A percentile compares a stretch with the other conserved stretches of the same genome.
Conservation (phyloP, 64 coral and sea anemone genomes). For the Montipora foliosa region DNA sequence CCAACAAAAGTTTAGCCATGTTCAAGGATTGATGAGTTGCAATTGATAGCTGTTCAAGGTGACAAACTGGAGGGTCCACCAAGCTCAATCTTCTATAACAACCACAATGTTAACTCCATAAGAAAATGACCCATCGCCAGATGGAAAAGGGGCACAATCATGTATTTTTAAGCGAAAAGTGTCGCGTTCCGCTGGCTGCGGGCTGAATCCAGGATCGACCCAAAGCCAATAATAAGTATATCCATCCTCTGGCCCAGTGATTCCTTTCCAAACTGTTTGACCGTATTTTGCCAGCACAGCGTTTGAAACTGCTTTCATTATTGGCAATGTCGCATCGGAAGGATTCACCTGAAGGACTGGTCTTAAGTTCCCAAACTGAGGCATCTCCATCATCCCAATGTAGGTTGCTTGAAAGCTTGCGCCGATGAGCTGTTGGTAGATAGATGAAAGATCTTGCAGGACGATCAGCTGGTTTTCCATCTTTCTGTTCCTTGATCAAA, state of each 20-base stretch:
- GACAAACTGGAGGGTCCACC: neutral
- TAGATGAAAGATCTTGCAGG: neutral
- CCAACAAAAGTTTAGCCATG: neutral
- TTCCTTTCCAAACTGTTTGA: constrained; percentile 45
- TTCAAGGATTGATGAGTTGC: neutral
- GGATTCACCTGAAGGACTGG: neutral
- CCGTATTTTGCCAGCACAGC: neutral
- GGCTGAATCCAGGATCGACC: neutral
- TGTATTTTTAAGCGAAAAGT: neutral
- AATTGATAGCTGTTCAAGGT: neutral
- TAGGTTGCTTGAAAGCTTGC: neutral
- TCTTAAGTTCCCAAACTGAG: neutral
- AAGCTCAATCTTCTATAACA: too few relatives aligned
- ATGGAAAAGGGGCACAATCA: neutral
- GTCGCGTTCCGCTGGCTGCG: neutral
- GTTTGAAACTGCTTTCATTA: neutral
- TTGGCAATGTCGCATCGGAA: neutral
- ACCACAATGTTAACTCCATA: too few relatives aligned
- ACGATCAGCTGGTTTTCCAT: neutral
- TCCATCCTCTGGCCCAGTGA: constrained; percentile 1
- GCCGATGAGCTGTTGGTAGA: constrained; percentile 2
- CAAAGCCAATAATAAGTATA: constrained; percentile 25
- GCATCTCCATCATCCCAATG: neutral
- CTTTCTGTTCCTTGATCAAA: neutral
- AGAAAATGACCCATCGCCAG: neutral